Percentiles rank a stretch among this genome's conserved stretches.
phyloP scores from a whole-genome alignment of 2,113 vertebrate species.

The Leptobrachium leishanense region DNA sequence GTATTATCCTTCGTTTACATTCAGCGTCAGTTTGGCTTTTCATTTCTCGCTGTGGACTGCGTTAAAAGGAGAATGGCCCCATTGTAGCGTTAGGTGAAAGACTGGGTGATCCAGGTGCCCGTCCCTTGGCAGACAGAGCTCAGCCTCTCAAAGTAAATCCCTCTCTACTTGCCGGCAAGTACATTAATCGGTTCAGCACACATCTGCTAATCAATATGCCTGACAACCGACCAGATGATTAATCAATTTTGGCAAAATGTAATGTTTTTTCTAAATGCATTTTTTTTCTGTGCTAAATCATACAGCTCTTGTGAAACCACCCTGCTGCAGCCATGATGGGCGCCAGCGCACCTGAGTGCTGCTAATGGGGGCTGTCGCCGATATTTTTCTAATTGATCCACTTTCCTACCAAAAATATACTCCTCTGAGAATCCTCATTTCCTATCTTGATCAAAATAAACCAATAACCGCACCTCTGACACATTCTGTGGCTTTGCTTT shows the following conservation, averaged over 20 bases:
- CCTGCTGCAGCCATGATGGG: background rate
- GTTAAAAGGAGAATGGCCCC: too few species aligned
- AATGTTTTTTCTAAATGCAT: conserved; percentile 23
- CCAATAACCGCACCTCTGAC: background rate
- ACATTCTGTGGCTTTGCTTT: background rate
- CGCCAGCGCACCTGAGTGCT: background rate
- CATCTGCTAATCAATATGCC: conserved; percentile 45
- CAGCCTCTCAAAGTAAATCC: conserved; percentile 28
- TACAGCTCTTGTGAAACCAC: background rate
- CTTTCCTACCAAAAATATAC: background rate
- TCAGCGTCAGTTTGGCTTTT: too few species aligned
- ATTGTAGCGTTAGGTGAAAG: conserved; percentile 11
- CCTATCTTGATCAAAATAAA: too few species aligned
- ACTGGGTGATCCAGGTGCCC: conserved; percentile 42
- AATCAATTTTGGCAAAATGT: conserved; percentile 52
- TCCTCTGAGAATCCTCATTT: background rate
- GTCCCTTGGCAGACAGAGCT: conserved; percentile 46
- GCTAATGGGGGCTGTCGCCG: background rate
- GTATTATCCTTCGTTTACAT: too few species aligned
- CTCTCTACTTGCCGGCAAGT: conserved; percentile 41
- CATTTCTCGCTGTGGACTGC: too few species aligned
- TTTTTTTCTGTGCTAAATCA: background rate
- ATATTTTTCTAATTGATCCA: background rate
- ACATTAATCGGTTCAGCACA: conserved; percentile 45
- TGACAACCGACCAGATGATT: conserved; percentile 38